Conservation (phyloP, 2,888 invertebrate genomes). For the Spisula subtruncata region DNA sequence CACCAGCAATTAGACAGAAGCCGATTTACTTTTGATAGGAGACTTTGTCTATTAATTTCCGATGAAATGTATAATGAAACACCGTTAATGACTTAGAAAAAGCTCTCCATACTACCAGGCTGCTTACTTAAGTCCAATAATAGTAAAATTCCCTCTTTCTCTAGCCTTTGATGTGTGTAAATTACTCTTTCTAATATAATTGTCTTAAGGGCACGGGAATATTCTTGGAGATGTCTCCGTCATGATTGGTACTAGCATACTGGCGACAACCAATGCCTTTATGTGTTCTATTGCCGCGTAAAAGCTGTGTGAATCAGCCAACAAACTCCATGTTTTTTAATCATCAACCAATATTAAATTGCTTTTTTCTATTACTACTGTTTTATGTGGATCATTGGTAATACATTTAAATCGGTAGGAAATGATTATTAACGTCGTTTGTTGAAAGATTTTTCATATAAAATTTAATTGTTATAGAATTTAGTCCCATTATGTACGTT, state of each 20-base stretch:
- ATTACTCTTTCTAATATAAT: conserved; percentile 33
- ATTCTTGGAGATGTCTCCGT: neutral
- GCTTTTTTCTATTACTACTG: neutral
- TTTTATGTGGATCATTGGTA: conserved; percentile 11
- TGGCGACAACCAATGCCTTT: neutral
- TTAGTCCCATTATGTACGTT: neutral
- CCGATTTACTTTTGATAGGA: conserved; percentile 55
- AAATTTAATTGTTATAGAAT: neutral
- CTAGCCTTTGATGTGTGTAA: conserved; percentile 31
- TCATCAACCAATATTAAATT: conserved; percentile 10
- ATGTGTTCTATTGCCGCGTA: neutral
- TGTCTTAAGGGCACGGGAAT: conserved; percentile 4
- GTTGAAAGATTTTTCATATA: neutral
- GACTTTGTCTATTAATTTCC: conserved; percentile 51
- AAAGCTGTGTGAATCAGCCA: neutral
- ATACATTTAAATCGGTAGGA: neutral
- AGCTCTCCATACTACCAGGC: conserved; percentile 23
- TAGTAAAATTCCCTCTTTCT: conserved; percentile 26
- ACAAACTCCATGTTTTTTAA: neutral
- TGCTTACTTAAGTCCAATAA: conserved; percentile 37
- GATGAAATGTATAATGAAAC: conserved; percentile 58
- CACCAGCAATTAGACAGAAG: conserved; percentile 46
- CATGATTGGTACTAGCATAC: neutral
- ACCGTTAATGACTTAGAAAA: conserved; percentile 39
- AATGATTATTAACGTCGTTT: neutral